phyloP scores from a whole-genome alignment of 2,113 vertebrate genomes.

The Polypterus bichir region DNA sequence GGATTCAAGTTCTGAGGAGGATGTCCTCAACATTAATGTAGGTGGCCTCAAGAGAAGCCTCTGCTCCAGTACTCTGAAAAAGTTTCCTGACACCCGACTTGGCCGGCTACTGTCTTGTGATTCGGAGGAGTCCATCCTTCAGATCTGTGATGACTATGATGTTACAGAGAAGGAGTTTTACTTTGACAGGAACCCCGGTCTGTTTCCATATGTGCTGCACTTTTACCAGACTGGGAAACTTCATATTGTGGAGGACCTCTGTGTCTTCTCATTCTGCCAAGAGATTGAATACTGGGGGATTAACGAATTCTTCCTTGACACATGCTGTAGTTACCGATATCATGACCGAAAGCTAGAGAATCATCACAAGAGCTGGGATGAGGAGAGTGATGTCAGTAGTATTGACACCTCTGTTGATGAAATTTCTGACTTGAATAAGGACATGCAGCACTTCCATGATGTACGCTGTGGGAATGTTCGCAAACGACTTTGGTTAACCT shows the following conservation, averaged over 20 bases:
- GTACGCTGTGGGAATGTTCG: slow-evolving; percentile 66
- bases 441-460: slow-evolving; percentile 70
- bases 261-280: slow-evolving; percentile 94
- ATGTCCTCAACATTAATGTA: slow-evolving; percentile 79
- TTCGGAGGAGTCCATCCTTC: slow-evolving; percentile 81
- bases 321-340: slow-evolving; percentile 88
- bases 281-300: slow-evolving; percentile 98
- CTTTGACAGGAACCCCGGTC: slow-evolving; percentile 81
- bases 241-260: slow-evolving; percentile 91
- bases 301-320: slow-evolving; percentile 85
- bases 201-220: slow-evolving; percentile 84
- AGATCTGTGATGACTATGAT: slow-evolving; percentile 95
- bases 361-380: slow-evolving; percentile 76
- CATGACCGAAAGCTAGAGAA: slow-evolving; percentile 81
- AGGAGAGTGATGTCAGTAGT: slow-evolving; percentile 89
- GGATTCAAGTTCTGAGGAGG: slow-evolving; percentile 54
- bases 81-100: slow-evolving; percentile 82
- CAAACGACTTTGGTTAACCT: slow-evolving; percentile 84
- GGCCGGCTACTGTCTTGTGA: slow-evolving; percentile 80
- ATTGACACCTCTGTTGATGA: slow-evolving; percentile 82
- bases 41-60: slow-evolving; percentile 77
- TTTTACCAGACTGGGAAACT: slow-evolving; percentile 93
- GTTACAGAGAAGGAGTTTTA: slow-evolving; percentile 81
- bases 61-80: slow-evolving; percentile 68
- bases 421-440: slow-evolving; percentile 83